Evolutionary conservation across 1,140 invertebrate genomes (phyloP), one percentile per base, ranked within the genome.

Genomic region (Leucophenga varia): DNA sequence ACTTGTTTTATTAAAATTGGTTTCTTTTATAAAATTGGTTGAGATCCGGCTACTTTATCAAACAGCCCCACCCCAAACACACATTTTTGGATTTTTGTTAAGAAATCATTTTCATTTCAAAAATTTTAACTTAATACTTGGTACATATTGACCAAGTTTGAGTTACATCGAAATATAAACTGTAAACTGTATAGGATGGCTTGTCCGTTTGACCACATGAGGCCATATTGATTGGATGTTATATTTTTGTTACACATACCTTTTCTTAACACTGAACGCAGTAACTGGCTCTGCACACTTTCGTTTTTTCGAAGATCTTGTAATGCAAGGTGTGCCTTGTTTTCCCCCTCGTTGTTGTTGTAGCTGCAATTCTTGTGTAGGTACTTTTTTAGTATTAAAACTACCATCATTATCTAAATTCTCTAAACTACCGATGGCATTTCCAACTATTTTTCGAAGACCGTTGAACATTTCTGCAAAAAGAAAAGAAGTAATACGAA

Each of bases 401-500:
- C 10, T 21, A 8, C 2, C 1, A 28, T 17, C n/a, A 18, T 37
- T 46, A 51, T 71, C 77, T 22, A 79, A 49, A 50, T 71, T 76
- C 35, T 81, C 79, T 2, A 78, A 64, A 3, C 72, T 73, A 40
- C 55, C 63, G 50, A 67, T 77, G 13, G 82, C 81, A 14, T 82
- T 81, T 17, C 79, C 79, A 13, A 90, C 87, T 57, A 89, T 88
- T 75, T 86, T 89, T 57, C 83, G 85, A 8, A 89, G 70, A n/a
- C 87, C 87, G 74, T 79, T 87, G 30, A 90, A 79, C 79, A 90
- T 84, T 75, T 87, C 86, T 88, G 45, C 32, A 42, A 21, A 16
- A 70, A 75, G 67, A 59, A 47, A 57, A 52, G 31, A 61, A 52
- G 14, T 7, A n/a, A 18, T 22, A 30, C 12, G 18, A 19, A 17